phyloP scores from a whole-genome alignment of 2,888 invertebrate genomes.

The Machimus atricapillus region DNA sequence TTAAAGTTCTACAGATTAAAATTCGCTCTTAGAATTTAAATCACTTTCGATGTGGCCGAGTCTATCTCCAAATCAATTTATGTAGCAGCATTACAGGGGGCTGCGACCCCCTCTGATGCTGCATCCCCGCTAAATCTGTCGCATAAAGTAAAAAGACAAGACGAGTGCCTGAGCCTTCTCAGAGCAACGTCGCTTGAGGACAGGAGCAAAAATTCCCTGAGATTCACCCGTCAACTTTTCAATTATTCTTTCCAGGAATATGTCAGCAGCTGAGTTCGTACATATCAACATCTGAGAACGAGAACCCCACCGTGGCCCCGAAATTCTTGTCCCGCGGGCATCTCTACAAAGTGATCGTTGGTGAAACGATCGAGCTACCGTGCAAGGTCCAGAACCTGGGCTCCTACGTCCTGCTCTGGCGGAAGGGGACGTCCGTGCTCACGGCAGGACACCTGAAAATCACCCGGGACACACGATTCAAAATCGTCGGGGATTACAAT shows the following conservation, averaged over 20 bases:
- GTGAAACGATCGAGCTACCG: slow-evolving; percentile 78
- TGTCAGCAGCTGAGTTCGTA: slow-evolving; percentile 48
- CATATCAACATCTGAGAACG: slow-evolving; percentile 46
- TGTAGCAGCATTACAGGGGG: background rate
- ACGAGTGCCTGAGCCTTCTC: background rate
- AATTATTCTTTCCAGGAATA: slow-evolving; percentile 43
- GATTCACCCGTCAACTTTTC: background rate
- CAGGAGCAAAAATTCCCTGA: background rate
- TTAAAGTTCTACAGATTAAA: background rate
- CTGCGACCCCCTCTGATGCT: background rate
- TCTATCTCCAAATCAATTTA: background rate
- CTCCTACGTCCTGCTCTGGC: slow-evolving; percentile 72
- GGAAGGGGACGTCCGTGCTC: slow-evolving; percentile 73
- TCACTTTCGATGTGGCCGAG: background rate
- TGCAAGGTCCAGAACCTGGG: slow-evolving; percentile 81
- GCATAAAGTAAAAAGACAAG: background rate
- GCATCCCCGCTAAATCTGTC: background rate
- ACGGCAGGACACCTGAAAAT: slow-evolving; percentile 77
- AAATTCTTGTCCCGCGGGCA: slow-evolving; percentile 78
- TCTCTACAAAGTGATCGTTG: slow-evolving; percentile 78
- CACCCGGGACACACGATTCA: slow-evolving; percentile 71
- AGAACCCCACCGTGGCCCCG: slow-evolving; percentile 63
- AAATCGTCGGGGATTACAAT: slow-evolving; percentile 74
- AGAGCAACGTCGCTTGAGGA: background rate
- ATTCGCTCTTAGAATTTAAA: background rate